Evolutionary conservation across 2,888 invertebrate species (phyloP).

Genomic region (Tortricodes alternella): DNA sequence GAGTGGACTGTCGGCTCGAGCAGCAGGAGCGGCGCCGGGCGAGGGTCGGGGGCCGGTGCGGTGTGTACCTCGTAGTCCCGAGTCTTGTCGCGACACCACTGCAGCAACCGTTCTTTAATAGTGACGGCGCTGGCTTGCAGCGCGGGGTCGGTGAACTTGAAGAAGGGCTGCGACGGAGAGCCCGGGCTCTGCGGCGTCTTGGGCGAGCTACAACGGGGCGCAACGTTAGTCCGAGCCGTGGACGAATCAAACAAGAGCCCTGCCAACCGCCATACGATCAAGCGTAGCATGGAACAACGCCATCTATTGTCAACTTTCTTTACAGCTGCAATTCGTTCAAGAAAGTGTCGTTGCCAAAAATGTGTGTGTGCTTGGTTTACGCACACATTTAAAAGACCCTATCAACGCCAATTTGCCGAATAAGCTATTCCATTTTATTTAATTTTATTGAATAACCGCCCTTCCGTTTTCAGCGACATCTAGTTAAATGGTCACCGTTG

Average conservation of each 20-base stretch:
- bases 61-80: constrained; percentile 96
- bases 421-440: too few relatives aligned
- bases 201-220: constrained; percentile 86
- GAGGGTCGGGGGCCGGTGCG: constrained; percentile 42
- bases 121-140: constrained; percentile 95
- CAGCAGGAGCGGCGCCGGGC: constrained; percentile 38
- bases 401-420: too few relatives aligned
- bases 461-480: too few relatives aligned
- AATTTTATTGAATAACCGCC: too few relatives aligned
- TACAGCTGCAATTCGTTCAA: too few relatives aligned
- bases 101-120: constrained; percentile 97
- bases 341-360: too few relatives aligned
- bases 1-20: neutral
- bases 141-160: constrained; percentile 95
- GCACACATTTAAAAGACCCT: too few relatives aligned
- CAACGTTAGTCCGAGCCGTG: constrained; percentile 61
- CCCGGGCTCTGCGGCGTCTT: constrained; percentile 85
- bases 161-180: constrained; percentile 88
- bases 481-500: too few relatives aligned
- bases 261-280: too few relatives aligned
- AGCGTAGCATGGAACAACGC: too few relatives aligned
- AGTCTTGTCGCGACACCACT: constrained; percentile 98
- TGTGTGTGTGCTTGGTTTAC: too few relatives aligned
- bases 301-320: too few relatives aligned
- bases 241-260: neutral